These are phyloP conservation scores for Ictalurus furcatus DNA, from an alignment of 2,113 vertebrate species.

Conservation along the genomic window DNA sequence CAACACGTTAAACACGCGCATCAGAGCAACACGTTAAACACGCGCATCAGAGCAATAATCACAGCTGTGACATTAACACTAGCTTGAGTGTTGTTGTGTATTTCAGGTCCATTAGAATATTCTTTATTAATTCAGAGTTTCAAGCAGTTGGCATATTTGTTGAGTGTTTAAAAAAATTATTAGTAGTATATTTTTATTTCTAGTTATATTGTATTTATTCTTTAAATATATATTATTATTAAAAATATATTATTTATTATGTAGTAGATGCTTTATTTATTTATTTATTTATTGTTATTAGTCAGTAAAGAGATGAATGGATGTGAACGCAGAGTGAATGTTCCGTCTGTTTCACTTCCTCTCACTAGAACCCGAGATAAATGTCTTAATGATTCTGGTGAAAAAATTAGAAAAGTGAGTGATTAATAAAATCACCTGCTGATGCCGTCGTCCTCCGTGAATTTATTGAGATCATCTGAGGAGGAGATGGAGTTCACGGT, in stretches of 20 bases:
- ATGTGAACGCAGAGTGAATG: background rate
- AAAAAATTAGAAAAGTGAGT: background rate
- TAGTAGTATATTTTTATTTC: too few species aligned
- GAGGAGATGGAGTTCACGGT: constrained; percentile 79
- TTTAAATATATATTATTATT: background rate
- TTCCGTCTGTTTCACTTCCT: background rate
- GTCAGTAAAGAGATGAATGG: background rate
- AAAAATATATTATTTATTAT: background rate
- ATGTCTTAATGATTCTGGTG: background rate
- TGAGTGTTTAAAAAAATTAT: too few species aligned
- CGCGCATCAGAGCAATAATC: background rate
- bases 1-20: background rate
- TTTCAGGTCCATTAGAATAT: too few species aligned
- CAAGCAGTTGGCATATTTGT: too few species aligned
- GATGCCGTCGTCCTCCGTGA: constrained; percentile 60
- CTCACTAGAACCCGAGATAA: background rate
- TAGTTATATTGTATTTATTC: background rate
- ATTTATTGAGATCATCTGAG: constrained; percentile 63
- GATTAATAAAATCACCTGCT: constrained; percentile 66
- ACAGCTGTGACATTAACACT: too few species aligned
- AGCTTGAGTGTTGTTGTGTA: too few species aligned
- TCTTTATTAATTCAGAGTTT: too few species aligned
- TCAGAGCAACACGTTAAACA: background rate
- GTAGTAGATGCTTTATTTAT: background rate
- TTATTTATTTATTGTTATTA: background rate